These are phyloP conservation scores for Drosophila grimshawi DNA, from an alignment of 1,140 invertebrate genomes.

Conservation along the genomic window DNA sequence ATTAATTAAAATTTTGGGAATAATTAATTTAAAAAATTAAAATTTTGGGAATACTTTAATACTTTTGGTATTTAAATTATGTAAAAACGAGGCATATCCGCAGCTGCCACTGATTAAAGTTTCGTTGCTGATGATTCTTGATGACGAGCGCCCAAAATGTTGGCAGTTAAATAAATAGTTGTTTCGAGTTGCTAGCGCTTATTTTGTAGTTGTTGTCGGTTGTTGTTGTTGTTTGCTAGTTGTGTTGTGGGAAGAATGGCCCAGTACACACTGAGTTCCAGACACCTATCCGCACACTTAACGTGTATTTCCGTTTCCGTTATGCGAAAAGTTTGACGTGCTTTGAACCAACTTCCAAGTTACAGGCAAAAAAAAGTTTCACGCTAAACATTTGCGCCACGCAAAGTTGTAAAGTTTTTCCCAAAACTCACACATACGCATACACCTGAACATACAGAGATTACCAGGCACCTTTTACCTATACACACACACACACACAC, in stretches of 20 bases:
- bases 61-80: background rate
- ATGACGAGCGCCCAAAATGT: constrained; percentile 45
- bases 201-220: constrained; percentile 19
- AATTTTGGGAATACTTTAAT: background rate
- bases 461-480: constrained; percentile 4
- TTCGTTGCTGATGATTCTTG: constrained; percentile 33
- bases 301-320: constrained; percentile 80
- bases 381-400: constrained; percentile 74
- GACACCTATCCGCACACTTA: constrained; percentile 72
- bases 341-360: constrained; percentile 54
- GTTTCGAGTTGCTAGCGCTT: constrained; percentile 50
- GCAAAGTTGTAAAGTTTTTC: constrained; percentile 75
- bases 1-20: background rate
- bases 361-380: constrained; percentile 61
- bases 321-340: constrained; percentile 72
- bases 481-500: constrained; percentile 21
- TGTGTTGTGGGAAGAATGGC: constrained; percentile 35
- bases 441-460: constrained; percentile 23
- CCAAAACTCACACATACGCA: constrained; percentile 34
- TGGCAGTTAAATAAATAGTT: constrained; percentile 78
- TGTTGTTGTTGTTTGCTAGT: constrained; percentile 25
- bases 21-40: background rate
- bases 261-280: constrained; percentile 12
- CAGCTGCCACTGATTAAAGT: constrained; percentile 67
- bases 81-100: constrained; percentile 15